These are phyloP conservation scores for Acronicta alni DNA, from an alignment of 2,888 invertebrate species.

Conservation along the genomic window DNA sequence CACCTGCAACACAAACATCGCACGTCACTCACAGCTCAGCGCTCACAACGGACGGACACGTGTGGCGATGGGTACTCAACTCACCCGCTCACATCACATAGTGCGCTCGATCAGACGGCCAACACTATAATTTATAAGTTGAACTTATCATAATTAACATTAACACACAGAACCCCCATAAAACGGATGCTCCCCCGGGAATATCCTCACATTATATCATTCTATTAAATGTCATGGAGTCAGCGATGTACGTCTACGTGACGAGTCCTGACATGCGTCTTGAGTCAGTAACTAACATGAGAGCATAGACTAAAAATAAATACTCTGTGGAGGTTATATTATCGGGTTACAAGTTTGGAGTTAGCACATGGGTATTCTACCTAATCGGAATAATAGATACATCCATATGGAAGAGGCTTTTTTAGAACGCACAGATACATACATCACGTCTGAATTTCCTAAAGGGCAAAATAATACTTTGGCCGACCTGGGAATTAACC, in stretches of 20 bases:
- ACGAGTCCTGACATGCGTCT: constrained; percentile 15
- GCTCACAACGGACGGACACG: not conserved
- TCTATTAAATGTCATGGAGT: constrained; percentile 7
- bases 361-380: no score
- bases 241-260: not conserved
- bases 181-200: constrained; percentile 17
- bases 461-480: no score
- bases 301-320: not conserved
- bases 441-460: no score
- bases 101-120: constrained; percentile 1
- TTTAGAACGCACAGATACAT: no score
- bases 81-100: constrained; percentile 37
- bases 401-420: no score
- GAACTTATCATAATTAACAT: constrained; percentile 18
- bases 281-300: not conserved
- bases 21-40: not conserved
- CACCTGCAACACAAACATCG: constrained; percentile 66
- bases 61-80: constrained; percentile 14
- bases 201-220: constrained; percentile 26
- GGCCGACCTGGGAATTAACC: no score
- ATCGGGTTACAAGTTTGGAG: no score
- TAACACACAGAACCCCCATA: constrained; percentile 28
- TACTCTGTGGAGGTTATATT: no score
- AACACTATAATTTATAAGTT: constrained; percentile 28
- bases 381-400: no score